These are phyloP conservation scores for Drosophila lacicola DNA, from an alignment of 2,888 invertebrate species.

Conservation along the genomic window DNA sequence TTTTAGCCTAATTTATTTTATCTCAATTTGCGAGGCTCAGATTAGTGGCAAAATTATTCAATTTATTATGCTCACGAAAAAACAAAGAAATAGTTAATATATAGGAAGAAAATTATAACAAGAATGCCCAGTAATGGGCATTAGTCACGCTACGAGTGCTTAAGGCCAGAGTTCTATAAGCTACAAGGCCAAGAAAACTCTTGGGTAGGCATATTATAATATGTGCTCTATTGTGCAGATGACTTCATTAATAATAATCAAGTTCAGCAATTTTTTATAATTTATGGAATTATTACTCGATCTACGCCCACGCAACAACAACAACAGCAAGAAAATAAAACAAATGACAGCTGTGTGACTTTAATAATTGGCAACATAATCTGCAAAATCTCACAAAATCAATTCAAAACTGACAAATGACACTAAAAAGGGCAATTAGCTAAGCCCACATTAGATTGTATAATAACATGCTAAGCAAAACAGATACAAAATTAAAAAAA, in stretches of 20 bases:
- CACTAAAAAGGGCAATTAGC: constrained; percentile 27
- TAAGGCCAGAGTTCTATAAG: constrained; percentile 20
- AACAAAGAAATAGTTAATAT: too few species aligned
- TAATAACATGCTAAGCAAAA: constrained; percentile 39
- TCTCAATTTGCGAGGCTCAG: too few species aligned
- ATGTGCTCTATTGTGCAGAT: neutral
- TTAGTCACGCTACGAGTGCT: constrained; percentile 14
- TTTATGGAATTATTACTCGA: constrained; percentile 4
- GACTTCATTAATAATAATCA: neutral
- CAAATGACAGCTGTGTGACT: constrained; percentile 10
- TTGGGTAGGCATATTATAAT: neutral
- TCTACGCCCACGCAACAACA: neutral
- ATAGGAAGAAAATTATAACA: constrained; percentile 4
- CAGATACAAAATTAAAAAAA: constrained; percentile 13
- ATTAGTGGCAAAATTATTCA: too few species aligned
- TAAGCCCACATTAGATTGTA: constrained; percentile 31
- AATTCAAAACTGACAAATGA: constrained; percentile 30
- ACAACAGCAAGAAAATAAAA: neutral
- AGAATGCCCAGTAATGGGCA: constrained; percentile 3
- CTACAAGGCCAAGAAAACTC: constrained; percentile 8
- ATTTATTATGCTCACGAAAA: too few species aligned
- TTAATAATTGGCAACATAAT: constrained; percentile 28
- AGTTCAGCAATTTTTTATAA: neutral
- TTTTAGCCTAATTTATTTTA: too few species aligned
- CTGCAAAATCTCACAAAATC: constrained; percentile 15